Evolutionary conservation across 2,113 vertebrate species (phyloP).

Genomic region (Chroicocephalus ridibundus): DNA sequence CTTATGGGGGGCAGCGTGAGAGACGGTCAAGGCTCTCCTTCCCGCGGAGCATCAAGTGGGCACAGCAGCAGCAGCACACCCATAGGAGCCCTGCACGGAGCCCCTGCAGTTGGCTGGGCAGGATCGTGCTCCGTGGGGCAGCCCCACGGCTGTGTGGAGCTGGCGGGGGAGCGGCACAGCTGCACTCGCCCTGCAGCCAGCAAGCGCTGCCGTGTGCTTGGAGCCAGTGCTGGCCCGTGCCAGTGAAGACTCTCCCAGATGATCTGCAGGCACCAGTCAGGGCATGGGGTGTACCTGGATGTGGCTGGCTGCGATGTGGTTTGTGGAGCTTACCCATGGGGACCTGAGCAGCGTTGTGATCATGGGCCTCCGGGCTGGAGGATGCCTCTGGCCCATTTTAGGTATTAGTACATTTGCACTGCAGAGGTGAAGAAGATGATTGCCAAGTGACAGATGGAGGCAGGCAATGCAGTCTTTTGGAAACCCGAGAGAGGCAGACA

Average conservation of each 20-base stretch:
- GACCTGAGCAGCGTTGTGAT: neutral
- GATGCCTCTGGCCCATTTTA: neutral
- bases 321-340: neutral
- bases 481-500: neutral
- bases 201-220: neutral
- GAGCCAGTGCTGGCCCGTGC: neutral
- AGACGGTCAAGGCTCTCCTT: neutral
- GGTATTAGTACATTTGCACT: neutral
- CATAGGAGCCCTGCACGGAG: neutral
- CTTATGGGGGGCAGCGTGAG: neutral
- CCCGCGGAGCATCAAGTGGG: too few relatives aligned
- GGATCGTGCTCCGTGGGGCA: neutral
- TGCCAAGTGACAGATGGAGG: neutral
- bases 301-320: neutral
- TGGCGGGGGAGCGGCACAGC: neutral
- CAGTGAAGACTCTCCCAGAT: neutral
- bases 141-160: rapidly evolving
- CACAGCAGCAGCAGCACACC: neutral
- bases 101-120: neutral
- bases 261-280: neutral
- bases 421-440: neutral
- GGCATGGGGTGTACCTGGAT: neutral
- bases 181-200: neutral
- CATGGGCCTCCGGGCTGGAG: neutral
- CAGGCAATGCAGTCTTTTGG: neutral